A percentile compares a stretch with the other conserved stretches of the same genome.
Evolutionary conservation across 1,140 invertebrate genomes (phyloP).

Genomic region (Condylostylus longicornis): DNA sequence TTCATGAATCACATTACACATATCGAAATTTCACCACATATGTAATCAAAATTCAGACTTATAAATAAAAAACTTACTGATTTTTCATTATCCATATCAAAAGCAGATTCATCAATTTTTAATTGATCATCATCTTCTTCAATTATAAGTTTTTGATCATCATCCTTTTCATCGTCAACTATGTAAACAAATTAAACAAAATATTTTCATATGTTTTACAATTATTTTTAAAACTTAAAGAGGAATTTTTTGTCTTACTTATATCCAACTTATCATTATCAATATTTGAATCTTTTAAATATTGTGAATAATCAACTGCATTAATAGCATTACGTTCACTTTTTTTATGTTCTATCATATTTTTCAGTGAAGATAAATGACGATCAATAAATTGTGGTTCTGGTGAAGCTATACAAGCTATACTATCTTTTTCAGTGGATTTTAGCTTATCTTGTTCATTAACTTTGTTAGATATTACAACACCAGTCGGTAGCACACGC

Average conservation of each 20-base stretch:
- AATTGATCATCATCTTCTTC: constrained; percentile 18
- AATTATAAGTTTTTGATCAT: constrained; percentile 22
- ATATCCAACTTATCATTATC: constrained; percentile 18
- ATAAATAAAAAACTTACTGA: neutral
- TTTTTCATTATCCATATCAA: neutral
- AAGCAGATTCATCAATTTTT: constrained; percentile 2
- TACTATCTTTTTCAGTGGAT: too few relatives aligned
- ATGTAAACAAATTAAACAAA: constrained; percentile 3
- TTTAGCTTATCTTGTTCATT: too few relatives aligned
- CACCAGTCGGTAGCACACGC: too few relatives aligned
- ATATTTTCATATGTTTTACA: neutral
- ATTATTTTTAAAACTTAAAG: neutral
- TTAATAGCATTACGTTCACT: constrained; percentile 14
- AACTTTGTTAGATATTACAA: too few relatives aligned
- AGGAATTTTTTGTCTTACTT: constrained; percentile 13
- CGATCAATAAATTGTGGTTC: neutral
- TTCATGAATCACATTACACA: constrained; percentile 22
- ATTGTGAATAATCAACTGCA: constrained; percentile 29
- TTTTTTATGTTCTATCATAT: constrained; percentile 16
- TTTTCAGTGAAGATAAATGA: neutral
- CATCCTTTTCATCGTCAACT: constrained; percentile 27
- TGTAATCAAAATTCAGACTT: neutral
- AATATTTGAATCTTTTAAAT: constrained; percentile 31
- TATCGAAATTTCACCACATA: constrained; percentile 15
- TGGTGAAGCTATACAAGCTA: neutral